Evolutionary conservation across 2,797 vertebrate species (phyloP).

Genomic region (Microtus obscurus): DNA sequence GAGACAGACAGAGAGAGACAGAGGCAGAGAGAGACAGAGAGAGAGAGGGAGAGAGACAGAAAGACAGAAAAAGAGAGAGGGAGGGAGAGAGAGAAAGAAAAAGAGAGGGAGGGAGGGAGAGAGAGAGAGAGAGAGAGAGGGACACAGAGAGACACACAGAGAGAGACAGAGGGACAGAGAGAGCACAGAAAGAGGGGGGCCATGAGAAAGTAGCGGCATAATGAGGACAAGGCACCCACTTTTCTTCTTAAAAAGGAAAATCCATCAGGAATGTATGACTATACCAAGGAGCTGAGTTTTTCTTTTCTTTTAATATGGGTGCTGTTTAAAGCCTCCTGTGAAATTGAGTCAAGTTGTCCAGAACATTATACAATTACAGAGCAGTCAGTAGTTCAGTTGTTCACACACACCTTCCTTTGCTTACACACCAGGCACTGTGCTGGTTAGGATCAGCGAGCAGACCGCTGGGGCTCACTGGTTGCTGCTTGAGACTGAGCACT

Average conservation of each 20-base stretch:
- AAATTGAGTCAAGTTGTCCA: neutral
- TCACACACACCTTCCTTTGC: neutral
- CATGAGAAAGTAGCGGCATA: neutral
- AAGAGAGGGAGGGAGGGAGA: neutral
- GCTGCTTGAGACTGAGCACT: neutral
- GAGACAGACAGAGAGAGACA: neutral
- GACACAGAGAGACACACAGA: neutral
- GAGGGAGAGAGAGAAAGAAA: neutral
- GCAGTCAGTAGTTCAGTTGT: no score
- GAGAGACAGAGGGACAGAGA: neutral
- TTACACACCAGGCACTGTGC: rapidly evolving
- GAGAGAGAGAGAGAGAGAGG: neutral
- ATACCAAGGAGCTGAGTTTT: neutral
- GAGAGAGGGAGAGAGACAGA: neutral
- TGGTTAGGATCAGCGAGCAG: rapidly evolving
- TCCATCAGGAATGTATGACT: constrained; percentile 15
- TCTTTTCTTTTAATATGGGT: neutral
- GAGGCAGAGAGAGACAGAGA: neutral
- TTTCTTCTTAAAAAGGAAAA: neutral
- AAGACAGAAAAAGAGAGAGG: rapidly evolving
- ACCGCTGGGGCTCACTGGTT: neutral
- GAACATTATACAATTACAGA: neutral
- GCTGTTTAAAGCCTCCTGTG: neutral
- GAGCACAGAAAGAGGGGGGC: rapidly evolving
- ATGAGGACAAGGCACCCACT: neutral